A percentile compares a stretch with the other conserved stretches of the same genome.
Evolutionary conservation across 30 jellyfish, hydroid and myxozoan genomes (phyloP).

Genomic region (Hydractinia symbiolongicarpus): DNA sequence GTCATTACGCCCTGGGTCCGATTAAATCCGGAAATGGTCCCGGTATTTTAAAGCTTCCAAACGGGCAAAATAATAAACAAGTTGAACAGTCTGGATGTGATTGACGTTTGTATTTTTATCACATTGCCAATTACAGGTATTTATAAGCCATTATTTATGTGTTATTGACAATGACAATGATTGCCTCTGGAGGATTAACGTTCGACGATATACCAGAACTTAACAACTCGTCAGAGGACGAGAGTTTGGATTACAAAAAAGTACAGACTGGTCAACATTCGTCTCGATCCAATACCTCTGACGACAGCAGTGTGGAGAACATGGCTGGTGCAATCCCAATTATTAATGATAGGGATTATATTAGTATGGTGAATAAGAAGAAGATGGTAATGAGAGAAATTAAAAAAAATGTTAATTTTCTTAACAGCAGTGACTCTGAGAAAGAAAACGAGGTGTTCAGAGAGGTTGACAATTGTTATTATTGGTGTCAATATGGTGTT

Average conservation of each 20-base stretch:
- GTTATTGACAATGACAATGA: neutral
- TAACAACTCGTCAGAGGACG: constrained; percentile 15
- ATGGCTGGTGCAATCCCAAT: neutral
- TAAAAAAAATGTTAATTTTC: constrained; percentile 21
- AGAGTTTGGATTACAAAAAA: neutral
- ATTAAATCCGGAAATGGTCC: too few species aligned
- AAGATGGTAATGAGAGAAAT: constrained; percentile 25
- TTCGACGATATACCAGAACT: neutral
- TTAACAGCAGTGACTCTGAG: constrained; percentile 49
- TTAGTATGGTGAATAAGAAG: neutral
- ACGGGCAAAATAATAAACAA: too few species aligned
- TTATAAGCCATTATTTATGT: too few species aligned
- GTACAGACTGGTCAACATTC: neutral
- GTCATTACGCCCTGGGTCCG: too few species aligned
- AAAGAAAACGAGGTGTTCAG: constrained; percentile 24
- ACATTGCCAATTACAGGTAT: too few species aligned
- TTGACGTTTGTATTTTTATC: too few species aligned
- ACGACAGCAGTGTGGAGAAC: constrained; percentile 1
- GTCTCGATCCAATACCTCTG: neutral
- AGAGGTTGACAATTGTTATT: constrained; percentile 20
- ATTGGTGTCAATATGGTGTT: constrained; percentile 28
- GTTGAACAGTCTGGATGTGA: too few species aligned
- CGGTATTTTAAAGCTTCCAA: too few species aligned
- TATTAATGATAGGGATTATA: neutral
- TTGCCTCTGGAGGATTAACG: constrained; percentile 10